Conservation (phyloP, 1,140 invertebrate species). For the Zaprionus nigranus region DNA sequence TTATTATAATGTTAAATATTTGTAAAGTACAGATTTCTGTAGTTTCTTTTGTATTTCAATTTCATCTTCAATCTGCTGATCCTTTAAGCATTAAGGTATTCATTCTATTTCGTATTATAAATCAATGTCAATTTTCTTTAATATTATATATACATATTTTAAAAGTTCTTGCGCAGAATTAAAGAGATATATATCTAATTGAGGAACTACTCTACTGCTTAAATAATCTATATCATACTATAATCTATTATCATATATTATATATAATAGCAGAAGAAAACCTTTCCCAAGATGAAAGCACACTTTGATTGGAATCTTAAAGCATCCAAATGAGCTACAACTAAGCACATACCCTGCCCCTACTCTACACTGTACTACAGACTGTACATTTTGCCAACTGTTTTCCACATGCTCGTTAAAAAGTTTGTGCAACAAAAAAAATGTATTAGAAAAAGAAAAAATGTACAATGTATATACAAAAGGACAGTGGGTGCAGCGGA, state of each 20-base stretch:
- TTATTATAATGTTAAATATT: background rate
- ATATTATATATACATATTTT: too few relatives aligned
- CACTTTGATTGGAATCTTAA: background rate
- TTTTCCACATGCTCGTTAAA: conserved; percentile 61
- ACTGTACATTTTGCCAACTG: conserved; percentile 27
- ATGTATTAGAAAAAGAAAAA: conserved; percentile 26
- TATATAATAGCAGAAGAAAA: background rate
- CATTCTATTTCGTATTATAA: background rate
- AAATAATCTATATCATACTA: too few relatives aligned
- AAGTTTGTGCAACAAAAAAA: conserved; percentile 56
- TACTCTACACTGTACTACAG: background rate
- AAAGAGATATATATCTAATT: background rate
- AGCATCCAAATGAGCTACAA: conserved; percentile 4
- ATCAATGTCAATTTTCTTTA: background rate
- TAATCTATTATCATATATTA: background rate
- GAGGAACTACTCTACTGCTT: too few relatives aligned
- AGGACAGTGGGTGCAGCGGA: too few relatives aligned
- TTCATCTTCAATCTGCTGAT: background rate
- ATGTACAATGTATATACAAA: background rate
- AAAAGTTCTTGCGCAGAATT: too few relatives aligned
- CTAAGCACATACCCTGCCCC: background rate
- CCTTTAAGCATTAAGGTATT: background rate
- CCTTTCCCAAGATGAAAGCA: background rate
- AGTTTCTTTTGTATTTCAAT: background rate
- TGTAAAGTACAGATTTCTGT: background rate